These are phyloP conservation scores for Drosophila pectinifera DNA, from an alignment of 1,140 invertebrate species.

Conservation along the genomic window DNA sequence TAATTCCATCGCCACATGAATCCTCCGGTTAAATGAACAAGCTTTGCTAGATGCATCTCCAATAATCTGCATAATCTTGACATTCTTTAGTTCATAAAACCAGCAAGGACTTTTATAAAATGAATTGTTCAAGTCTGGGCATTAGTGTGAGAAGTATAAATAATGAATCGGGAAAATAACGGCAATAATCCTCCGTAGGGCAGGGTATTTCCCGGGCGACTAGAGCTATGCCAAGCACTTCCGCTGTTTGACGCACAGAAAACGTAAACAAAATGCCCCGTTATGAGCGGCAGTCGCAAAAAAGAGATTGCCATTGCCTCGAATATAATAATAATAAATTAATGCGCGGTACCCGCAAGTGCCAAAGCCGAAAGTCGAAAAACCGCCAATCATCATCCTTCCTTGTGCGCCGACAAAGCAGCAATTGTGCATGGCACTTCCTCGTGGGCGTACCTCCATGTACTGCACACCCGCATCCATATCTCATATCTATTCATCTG, in stretches of 20 bases:
- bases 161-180: too few relatives aligned
- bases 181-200: too few relatives aligned
- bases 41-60: background rate
- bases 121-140: slow-evolving; percentile 2
- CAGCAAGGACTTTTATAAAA: slow-evolving; percentile 23
- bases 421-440: slow-evolving; percentile 38
- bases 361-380: slow-evolving; percentile 13
- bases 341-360: slow-evolving; percentile 38
- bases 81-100: background rate
- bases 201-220: slow-evolving; percentile 24
- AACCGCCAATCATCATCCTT: slow-evolving; percentile 23
- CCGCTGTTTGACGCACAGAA: slow-evolving; percentile 40
- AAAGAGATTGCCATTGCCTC: slow-evolving; percentile 26
- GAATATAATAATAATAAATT: slow-evolving; percentile 63
- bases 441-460: slow-evolving; percentile 23
- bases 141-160: background rate
- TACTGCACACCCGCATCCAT: slow-evolving; percentile 4
- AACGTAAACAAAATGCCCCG: slow-evolving; percentile 56
- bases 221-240: background rate
- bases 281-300: slow-evolving; percentile 26
- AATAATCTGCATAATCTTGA: slow-evolving; percentile 8
- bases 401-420: slow-evolving; percentile 60
- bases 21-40: background rate
- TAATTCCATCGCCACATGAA: too few relatives aligned
- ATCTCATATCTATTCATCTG: slow-evolving; percentile 22